These are phyloP conservation scores for Nyctalus aviator DNA, from an alignment of 2,797 vertebrate species.

Conservation along the genomic window DNA sequence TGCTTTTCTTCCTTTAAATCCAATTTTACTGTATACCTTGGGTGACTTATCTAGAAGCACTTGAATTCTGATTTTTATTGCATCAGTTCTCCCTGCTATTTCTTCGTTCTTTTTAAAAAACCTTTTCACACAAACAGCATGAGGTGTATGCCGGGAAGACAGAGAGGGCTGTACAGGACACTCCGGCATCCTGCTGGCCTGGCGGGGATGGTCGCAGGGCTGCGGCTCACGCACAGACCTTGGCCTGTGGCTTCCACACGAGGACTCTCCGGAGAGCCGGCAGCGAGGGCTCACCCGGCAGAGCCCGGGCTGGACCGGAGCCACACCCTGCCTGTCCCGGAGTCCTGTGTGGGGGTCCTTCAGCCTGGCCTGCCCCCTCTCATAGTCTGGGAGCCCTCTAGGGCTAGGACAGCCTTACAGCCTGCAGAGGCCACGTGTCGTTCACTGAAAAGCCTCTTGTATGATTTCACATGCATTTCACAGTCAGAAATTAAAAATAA, in stretches of 20 bases:
- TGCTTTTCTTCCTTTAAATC: constrained; percentile 50
- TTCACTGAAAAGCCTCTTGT: neutral
- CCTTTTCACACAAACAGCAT: neutral
- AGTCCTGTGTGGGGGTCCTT: neutral
- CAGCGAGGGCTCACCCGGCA: neutral
- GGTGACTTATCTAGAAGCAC: neutral
- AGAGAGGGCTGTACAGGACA: neutral
- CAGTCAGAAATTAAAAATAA: neutral
- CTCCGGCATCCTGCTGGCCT: neutral
- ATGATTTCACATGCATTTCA: neutral
- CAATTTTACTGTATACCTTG: neutral
- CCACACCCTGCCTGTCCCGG: neutral
- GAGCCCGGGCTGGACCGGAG: neutral
- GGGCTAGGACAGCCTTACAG: neutral
- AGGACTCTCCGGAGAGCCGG: neutral
- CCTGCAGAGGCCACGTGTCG: neutral
- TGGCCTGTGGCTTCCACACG: neutral
- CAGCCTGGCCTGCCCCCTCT: too few species aligned
- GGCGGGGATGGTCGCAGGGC: too few species aligned
- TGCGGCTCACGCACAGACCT: neutral
- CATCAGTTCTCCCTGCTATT: neutral
- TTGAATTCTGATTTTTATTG: neutral
- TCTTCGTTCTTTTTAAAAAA: constrained; percentile 4
- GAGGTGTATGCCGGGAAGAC: neutral
- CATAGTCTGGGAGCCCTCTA: too few species aligned